Evolutionary conservation across 2,888 invertebrate genomes (phyloP).

Genomic region (Gymnoscelis rufifasciata): DNA sequence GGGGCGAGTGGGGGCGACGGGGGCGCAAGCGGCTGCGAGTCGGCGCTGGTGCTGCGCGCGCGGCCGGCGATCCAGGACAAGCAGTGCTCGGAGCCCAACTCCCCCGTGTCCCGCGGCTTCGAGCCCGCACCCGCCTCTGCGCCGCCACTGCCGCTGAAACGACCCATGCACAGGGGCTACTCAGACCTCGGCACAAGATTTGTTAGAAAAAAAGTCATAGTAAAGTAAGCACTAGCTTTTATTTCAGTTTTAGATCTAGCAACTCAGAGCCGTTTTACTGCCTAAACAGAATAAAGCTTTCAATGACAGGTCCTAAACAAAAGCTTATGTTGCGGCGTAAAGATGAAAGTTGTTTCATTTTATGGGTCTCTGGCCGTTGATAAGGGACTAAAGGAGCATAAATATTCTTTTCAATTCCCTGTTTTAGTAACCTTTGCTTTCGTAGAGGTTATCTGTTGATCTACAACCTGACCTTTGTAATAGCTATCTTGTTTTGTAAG

Average conservation of each 20-base stretch:
- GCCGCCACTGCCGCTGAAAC: conserved; percentile 61
- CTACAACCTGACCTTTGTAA: neutral
- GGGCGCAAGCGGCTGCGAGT: conserved; percentile 46
- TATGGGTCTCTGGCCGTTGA: neutral
- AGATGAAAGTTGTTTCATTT: neutral
- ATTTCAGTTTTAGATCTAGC: neutral
- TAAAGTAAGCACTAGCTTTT: conserved; percentile 81
- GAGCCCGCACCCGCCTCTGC: conserved; percentile 68
- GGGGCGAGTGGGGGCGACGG: conserved; percentile 42
- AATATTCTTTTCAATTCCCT: neutral
- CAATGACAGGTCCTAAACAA: neutral
- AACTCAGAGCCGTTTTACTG: neutral
- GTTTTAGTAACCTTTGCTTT: neutral
- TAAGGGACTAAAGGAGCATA: neutral
- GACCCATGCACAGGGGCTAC: conserved; percentile 83
- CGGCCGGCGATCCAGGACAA: conserved; percentile 87
- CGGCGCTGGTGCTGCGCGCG: conserved; percentile 55
- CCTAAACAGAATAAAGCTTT: neutral
- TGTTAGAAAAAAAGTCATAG: conserved; percentile 88
- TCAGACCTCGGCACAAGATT: conserved; percentile 89
- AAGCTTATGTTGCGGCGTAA: neutral
- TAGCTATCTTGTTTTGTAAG: neutral
- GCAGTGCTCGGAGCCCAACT: conserved; percentile 88
- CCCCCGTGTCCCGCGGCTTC: conserved; percentile 82
- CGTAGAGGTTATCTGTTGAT: neutral